Evolutionary conservation across 2,888 invertebrate species (phyloP).

Genomic region (Portevinia maculata): DNA sequence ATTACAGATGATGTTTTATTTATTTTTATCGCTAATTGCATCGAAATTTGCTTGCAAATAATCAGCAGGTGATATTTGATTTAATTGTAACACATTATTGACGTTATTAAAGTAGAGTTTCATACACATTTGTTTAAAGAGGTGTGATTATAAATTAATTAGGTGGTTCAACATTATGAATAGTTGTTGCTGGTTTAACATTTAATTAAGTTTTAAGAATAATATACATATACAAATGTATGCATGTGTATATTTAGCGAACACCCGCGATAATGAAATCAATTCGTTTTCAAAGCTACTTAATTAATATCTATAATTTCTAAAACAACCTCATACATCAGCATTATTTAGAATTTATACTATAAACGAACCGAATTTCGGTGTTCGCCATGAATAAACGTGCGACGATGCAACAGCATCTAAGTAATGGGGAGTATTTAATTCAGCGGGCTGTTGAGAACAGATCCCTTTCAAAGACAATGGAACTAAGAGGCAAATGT

Average conservation of each 20-base stretch:
- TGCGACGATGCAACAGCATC: too few species aligned
- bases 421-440: too few species aligned
- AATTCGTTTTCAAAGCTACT: slow-evolving; percentile 10
- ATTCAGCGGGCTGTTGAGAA: too few species aligned
- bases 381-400: too few species aligned
- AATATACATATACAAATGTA: not conserved
- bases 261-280: slow-evolving; percentile 1
- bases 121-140: slow-evolving; percentile 15
- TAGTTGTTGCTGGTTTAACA: not conserved
- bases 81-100: slow-evolving; percentile 51
- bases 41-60: slow-evolving; percentile 46
- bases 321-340: too few species aligned
- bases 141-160: slow-evolving; percentile 52
- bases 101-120: slow-evolving; percentile 21
- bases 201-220: slow-evolving; percentile 21
- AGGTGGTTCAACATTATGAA: slow-evolving; percentile 14
- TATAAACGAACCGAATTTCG: too few species aligned
- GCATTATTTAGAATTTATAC: too few species aligned
- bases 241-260: not conserved
- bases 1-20: slow-evolving; percentile 27
- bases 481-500: too few species aligned
- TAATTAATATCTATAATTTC: not conserved
- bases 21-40: slow-evolving; percentile 53
- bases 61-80: slow-evolving; percentile 46
- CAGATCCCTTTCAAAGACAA: too few species aligned